Percentiles rank a stretch among this genome's conserved stretches.
phyloP scores from a whole-genome alignment of 2,888 invertebrate genomes.

The Cephus spinipes region DNA sequence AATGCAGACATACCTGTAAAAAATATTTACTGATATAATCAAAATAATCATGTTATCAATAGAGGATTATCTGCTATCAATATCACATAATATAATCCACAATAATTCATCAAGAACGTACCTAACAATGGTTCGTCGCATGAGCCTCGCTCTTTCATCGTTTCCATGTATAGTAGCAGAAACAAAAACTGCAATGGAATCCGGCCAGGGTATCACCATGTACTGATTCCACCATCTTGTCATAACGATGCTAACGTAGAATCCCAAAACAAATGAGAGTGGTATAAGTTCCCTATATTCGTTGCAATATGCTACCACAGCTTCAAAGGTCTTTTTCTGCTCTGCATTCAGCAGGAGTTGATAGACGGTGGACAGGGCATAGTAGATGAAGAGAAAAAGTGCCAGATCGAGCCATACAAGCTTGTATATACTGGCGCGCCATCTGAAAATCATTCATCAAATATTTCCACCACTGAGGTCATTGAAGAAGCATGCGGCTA shows the following conservation, averaged over 20 bases:
- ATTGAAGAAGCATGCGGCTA: background rate
- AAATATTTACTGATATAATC: background rate
- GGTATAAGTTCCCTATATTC: slow-evolving; percentile 86
- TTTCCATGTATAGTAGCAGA: slow-evolving; percentile 85
- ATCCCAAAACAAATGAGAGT: slow-evolving; percentile 88
- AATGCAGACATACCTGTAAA: slow-evolving; percentile 73
- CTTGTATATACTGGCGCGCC: slow-evolving; percentile 96
- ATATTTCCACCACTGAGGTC: background rate
- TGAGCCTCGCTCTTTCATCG: slow-evolving; percentile 85
- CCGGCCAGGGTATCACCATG: slow-evolving; percentile 86
- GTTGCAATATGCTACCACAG: slow-evolving; percentile 83
- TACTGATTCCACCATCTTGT: slow-evolving; percentile 92
- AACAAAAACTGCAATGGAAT: slow-evolving; percentile 87
- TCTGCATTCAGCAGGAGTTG: slow-evolving; percentile 75
- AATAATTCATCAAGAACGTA: slow-evolving; percentile 68
- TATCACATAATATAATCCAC: background rate
- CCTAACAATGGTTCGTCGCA: slow-evolving; percentile 85
- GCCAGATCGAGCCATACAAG: slow-evolving; percentile 91
- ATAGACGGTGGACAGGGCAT: slow-evolving; percentile 82
- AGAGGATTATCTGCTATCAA: background rate
- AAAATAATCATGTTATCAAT: background rate
- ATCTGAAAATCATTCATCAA: slow-evolving; percentile 72
- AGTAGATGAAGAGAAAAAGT: slow-evolving; percentile 83
- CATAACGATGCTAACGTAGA: slow-evolving; percentile 90
- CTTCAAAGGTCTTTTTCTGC: slow-evolving; percentile 84